These are phyloP conservation scores for Xenus cinereus DNA, from an alignment of 2,113 vertebrate species.

Conservation along the genomic window DNA sequence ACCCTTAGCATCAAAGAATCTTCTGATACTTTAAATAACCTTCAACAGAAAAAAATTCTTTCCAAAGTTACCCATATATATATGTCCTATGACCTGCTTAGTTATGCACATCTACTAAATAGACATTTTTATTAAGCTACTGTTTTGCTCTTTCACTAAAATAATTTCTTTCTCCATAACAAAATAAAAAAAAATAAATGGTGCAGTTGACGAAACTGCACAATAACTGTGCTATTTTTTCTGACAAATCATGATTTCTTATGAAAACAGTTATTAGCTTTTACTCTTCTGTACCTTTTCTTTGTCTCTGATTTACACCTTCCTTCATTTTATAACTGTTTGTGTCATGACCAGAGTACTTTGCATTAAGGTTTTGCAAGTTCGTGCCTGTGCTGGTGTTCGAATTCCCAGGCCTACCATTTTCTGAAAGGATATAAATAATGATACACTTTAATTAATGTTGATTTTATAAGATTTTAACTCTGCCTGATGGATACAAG, in stretches of 20 bases:
- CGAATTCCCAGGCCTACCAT: background rate
- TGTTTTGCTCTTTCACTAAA: background rate
- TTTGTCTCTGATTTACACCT: background rate
- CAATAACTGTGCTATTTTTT: background rate
- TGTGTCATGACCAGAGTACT: background rate
- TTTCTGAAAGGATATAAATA: background rate
- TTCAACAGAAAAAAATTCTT: background rate
- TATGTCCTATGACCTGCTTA: background rate
- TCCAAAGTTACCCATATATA: background rate
- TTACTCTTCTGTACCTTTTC: background rate
- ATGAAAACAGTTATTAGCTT: background rate
- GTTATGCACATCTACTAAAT: background rate
- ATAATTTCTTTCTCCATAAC: background rate
- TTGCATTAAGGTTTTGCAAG: background rate
- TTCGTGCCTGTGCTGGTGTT: background rate
- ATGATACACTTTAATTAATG: slow-evolving; percentile 43
- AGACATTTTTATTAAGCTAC: background rate
- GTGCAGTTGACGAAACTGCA: background rate
- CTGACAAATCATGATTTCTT: background rate
- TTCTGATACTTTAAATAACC: background rate
- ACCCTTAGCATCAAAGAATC: background rate
- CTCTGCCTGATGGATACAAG: slow-evolving; percentile 14
- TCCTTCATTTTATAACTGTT: background rate
- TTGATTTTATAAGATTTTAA: slow-evolving; percentile 46
- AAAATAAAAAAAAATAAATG: background rate